Conservation (phyloP, 1,140 invertebrate genomes). For the Pectinophora gossypiella region DNA sequence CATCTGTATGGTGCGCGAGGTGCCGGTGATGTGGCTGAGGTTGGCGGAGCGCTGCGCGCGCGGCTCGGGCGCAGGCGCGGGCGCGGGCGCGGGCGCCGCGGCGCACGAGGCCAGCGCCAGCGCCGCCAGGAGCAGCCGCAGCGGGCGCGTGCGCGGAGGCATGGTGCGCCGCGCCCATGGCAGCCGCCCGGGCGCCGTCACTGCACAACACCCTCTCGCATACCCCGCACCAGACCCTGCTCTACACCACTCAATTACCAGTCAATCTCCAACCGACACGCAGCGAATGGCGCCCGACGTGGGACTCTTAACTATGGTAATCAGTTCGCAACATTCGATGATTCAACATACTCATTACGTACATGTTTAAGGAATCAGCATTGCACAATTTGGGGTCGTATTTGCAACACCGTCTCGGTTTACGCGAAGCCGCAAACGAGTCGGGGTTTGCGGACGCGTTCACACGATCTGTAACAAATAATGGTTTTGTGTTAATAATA, state of each 20-base stretch:
- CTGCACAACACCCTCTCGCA: slow-evolving; percentile 47
- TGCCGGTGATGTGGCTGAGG: slow-evolving; percentile 83
- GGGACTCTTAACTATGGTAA: slow-evolving; percentile 3
- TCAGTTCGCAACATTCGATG: neutral
- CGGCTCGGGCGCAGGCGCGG: slow-evolving; percentile 55
- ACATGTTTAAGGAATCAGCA: slow-evolving; percentile 6
- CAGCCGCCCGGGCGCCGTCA: slow-evolving; percentile 65
- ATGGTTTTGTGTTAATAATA: slow-evolving; percentile 44
- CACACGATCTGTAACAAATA: slow-evolving; percentile 60
- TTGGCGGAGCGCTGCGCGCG: slow-evolving; percentile 81
- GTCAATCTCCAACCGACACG: neutral
- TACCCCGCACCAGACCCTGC: slow-evolving; percentile 21
- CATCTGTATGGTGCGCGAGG: slow-evolving; percentile 85
- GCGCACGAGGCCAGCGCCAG: slow-evolving; percentile 58
- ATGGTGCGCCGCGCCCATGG: slow-evolving; percentile 70
- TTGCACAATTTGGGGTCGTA: slow-evolving; percentile 20
- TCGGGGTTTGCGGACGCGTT: slow-evolving; percentile 24
- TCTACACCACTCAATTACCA: neutral
- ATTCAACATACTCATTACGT: slow-evolving; percentile 2
- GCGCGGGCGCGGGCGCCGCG: slow-evolving; percentile 54
- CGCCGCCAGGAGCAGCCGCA: slow-evolving; percentile 60
- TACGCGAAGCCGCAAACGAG: slow-evolving; percentile 32
- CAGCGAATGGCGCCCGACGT: slow-evolving; percentile 12
- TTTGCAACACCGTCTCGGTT: slow-evolving; percentile 30
- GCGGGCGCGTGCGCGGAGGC: slow-evolving; percentile 57